Base-by-base conservation (phyloP, 2,113 vertebrate species). In the Gymnorhina tibicen region DNA sequence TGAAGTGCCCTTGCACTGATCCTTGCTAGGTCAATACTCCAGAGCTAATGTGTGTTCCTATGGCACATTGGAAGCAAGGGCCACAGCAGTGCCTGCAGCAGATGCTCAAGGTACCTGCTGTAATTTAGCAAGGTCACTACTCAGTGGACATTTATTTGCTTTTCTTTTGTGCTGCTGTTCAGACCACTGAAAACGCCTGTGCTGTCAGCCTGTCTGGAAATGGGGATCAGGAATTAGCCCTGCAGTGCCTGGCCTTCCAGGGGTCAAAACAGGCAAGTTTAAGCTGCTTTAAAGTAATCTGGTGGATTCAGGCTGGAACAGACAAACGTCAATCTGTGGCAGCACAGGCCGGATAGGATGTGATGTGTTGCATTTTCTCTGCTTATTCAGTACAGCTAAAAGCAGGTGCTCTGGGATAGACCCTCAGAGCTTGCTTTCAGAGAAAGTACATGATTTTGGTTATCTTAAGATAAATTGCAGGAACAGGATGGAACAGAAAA, bases 271-370 rank as follows among this genome's bases (percentile, higher is more conserved):
- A 70, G 52, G 23, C 55, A 30, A 23, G 27, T 74, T 75, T 84
- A 91, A 95, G 76, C 91, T 89, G 83, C 68, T 93, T 95, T 91
- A 28, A 50, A 68, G 37, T 86, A 87, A 96, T 95, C 91, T 2
- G 3, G 59, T 50, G 27, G 47, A 47, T 84, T 95, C 35, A 44
- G 58, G 39, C 33, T 67, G 33, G 39, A 74, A 17, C 1, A 95
- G 78, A 73, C 24, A 46, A 95, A 80, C 23, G 7, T 46, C 35
- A 18, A 1, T 70, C 41, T 84, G 42, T 41, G 33, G 63, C 55
- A 52, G 27, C 32, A 52, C 44, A 77, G 63, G 70, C 62, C 3
- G 5, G 37, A 16, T 27, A 19, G 0, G 5, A 33, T 89, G 59
- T 37, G 19, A 21, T 2, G 1, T 32, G 33, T 39, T 87, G 74